Conservation (phyloP, 2,797 vertebrate genomes). For the Zalophus californianus region DNA sequence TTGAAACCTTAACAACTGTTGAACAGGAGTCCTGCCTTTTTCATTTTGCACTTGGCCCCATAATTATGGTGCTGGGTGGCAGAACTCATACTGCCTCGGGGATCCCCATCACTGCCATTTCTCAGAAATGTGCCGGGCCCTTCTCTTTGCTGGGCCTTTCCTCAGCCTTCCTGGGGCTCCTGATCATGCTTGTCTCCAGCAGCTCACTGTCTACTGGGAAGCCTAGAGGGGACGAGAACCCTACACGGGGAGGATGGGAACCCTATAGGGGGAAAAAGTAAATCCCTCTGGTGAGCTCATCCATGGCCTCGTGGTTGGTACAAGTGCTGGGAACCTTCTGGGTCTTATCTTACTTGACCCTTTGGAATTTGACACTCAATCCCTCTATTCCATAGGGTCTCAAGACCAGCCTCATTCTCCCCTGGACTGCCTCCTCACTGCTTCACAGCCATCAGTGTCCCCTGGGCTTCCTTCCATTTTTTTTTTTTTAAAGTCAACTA, state of each 20-base stretch:
- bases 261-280: not conserved
- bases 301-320: not conserved
- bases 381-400: not conserved
- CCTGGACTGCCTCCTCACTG: not conserved
- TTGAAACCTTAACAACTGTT: not conserved
- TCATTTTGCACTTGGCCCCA: not conserved
- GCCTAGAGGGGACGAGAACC: not conserved
- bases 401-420: not conserved
- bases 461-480: not conserved
- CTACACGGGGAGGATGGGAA: rapidly evolving
- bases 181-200: not conserved
- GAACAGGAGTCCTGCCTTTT: not conserved
- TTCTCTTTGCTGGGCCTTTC: not conserved
- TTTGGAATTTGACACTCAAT: not conserved
- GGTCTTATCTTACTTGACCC: not conserved
- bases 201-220: not conserved
- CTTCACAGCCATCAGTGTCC: not conserved
- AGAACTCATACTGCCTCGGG: not conserved
- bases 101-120: not conserved
- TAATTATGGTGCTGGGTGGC: not conserved
- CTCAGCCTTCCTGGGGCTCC: not conserved
- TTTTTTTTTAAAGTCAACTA: not conserved
- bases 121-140: not conserved
- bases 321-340: not conserved
- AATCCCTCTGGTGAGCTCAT: not conserved